phyloP scores from a whole-genome alignment of 2,888 invertebrate species.

The Entomobrya multifasciata region DNA sequence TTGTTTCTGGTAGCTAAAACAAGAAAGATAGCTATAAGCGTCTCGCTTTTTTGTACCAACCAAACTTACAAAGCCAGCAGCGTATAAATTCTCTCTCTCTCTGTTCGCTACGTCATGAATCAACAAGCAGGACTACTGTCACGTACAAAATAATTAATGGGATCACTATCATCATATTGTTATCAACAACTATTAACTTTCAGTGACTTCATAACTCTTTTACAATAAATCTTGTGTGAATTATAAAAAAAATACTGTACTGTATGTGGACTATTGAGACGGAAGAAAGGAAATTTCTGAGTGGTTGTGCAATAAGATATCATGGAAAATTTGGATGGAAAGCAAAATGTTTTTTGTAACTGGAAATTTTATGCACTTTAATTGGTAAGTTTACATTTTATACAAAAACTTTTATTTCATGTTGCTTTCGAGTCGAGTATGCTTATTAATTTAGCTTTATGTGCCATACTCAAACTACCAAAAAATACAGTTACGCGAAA shows the following conservation, averaged over 20 bases:
- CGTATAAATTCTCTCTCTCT: conserved; percentile 10
- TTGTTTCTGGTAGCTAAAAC: conserved; percentile 36
- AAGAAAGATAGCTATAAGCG: conserved; percentile 4
- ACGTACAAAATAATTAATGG: conserved; percentile 69
- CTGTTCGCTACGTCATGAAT: conserved; percentile 36
- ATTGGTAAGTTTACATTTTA: conserved; percentile 69
- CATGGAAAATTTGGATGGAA: conserved; percentile 21
- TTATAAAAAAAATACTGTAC: not conserved
- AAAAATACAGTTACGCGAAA: too few relatives aligned
- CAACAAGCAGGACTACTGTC: conserved; percentile 58
- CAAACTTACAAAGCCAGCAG: not conserved
- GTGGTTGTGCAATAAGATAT: not conserved
- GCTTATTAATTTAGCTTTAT: too few relatives aligned
- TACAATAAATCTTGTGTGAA: conserved; percentile 19
- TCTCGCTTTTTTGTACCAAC: conserved; percentile 1
- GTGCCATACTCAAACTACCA: too few relatives aligned
- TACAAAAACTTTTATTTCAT: not conserved
- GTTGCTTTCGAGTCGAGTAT: too few relatives aligned
- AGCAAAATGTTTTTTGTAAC: conserved; percentile 72
- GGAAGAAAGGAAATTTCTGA: too few relatives aligned
- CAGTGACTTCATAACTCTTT: conserved; percentile 48
- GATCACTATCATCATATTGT: conserved; percentile 58
- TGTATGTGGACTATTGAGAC: not conserved
- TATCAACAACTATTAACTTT: conserved; percentile 45
- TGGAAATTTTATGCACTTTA: conserved; percentile 73